These are phyloP conservation scores for Cydia strobilella DNA, from an alignment of 1,140 invertebrate species.

Conservation along the genomic window DNA sequence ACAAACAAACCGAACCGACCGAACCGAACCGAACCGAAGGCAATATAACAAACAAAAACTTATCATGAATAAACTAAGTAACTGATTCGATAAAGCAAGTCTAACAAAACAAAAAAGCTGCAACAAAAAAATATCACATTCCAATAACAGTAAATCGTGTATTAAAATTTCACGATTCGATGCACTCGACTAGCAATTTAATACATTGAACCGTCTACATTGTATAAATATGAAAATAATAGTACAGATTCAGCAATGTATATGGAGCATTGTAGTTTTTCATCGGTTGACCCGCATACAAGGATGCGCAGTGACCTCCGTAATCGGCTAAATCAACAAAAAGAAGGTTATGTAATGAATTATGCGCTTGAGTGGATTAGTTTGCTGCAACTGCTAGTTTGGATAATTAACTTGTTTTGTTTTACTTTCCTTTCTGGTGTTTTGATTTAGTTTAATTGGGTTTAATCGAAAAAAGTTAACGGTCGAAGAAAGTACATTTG, in stretches of 20 bases:
- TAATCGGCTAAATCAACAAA: slow-evolving; percentile 18
- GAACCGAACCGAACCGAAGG: too few relatives aligned
- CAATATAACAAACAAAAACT: not conserved
- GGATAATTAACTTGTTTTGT: not conserved
- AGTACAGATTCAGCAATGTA: not conserved
- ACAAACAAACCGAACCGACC: too few relatives aligned
- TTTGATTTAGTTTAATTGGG: not conserved
- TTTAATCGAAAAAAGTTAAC: not conserved
- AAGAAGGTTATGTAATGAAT: slow-evolving; percentile 31
- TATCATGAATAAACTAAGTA: not conserved
- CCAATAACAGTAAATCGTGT: slow-evolving; percentile 1
- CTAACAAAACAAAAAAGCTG: not conserved
- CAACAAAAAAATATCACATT: not conserved
- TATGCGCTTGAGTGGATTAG: slow-evolving; percentile 12
- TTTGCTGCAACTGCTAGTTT: not conserved
- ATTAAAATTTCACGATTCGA: slow-evolving; percentile 23
- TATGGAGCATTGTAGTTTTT: slow-evolving; percentile 8
- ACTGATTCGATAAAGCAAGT: not conserved
- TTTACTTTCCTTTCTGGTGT: not conserved
- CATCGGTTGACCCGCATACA: slow-evolving; percentile 17
- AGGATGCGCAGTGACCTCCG: slow-evolving; percentile 31
- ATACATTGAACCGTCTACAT: not conserved
- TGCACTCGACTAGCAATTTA: slow-evolving; percentile 4
- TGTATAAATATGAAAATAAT: not conserved
- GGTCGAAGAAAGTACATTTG: too few relatives aligned